Evolutionary conservation across 2,797 vertebrate genomes (phyloP).

Genomic region (Odontamblyopus lacepedii): DNA sequence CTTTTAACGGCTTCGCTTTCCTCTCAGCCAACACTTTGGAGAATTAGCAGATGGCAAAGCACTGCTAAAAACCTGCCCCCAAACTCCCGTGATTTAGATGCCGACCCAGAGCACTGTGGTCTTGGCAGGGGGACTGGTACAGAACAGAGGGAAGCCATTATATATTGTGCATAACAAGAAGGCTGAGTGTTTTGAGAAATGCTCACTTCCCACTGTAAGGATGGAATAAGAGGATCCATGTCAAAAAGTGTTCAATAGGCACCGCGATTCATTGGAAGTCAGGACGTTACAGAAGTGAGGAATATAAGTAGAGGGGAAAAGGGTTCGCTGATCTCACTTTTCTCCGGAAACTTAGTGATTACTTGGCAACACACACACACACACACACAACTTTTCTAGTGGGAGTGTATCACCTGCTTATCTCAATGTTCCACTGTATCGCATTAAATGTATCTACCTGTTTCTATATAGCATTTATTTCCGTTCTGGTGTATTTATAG

Average conservation of each 20-base stretch:
- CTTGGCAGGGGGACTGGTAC: conserved; percentile 50
- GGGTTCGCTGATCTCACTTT: no score
- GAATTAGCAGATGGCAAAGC: conserved; percentile 54
- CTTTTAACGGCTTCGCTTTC: conserved; percentile 43
- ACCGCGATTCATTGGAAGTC: conserved; percentile 15
- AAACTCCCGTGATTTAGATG: conserved; percentile 47
- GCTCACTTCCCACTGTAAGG: background rate
- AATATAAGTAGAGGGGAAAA: background rate
- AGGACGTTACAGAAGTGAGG: background rate
- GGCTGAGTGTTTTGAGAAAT: conserved; percentile 35
- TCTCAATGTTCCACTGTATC: no score
- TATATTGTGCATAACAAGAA: conserved; percentile 40
- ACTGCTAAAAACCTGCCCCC: conserved; percentile 46
- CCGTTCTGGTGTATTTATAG: no score
- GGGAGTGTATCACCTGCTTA: no score
- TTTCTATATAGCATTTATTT: no score
- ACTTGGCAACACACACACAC: no score
- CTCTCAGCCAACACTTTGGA: conserved; percentile 48
- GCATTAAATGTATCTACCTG: no score
- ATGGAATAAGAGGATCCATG: conserved; percentile 8
- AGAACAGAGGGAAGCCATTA: conserved; percentile 58
- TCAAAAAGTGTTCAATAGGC: conserved; percentile 8
- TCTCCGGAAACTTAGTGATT: no score
- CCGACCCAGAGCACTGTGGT: conserved; percentile 49
- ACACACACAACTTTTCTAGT: no score